A percentile compares a stretch with the other conserved stretches of the same genome.
Evolutionary conservation across 2,113 vertebrate species (phyloP).

Genomic region (Takifugu flavidus): DNA sequence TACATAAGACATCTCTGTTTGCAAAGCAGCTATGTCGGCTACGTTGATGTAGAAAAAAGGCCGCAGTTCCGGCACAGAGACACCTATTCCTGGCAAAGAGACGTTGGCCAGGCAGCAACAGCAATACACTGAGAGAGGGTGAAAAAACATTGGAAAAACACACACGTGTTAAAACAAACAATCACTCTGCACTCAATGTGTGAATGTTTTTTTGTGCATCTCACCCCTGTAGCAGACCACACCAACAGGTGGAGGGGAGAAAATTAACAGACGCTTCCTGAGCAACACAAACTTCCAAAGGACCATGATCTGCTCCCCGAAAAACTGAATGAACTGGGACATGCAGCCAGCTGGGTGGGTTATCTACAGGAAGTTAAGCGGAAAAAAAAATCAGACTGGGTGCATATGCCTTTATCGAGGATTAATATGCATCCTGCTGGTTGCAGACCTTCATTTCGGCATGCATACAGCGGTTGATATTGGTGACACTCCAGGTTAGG

Average conservation of each 20-base stretch:
- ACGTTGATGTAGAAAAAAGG: slow-evolving; percentile 98
- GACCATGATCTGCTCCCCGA: slow-evolving; percentile 94
- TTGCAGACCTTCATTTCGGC: slow-evolving; percentile 93
- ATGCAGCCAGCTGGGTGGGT: slow-evolving; percentile 98
- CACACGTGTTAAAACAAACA: not conserved
- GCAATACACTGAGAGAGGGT: slow-evolving; percentile 85
- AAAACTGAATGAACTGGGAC: slow-evolving; percentile 99
- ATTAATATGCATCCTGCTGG: not conserved
- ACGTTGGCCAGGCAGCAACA: slow-evolving; percentile 95
- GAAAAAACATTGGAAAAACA: not conserved
- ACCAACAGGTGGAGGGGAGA: slow-evolving; percentile 94
- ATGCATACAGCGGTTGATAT: slow-evolving; percentile 94
- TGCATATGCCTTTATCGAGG: not conserved
- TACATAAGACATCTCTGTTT: slow-evolving; percentile 91
- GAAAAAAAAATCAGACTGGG: not conserved
- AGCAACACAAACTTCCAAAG: slow-evolving; percentile 97
- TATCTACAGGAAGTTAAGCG: slow-evolving; percentile 75
- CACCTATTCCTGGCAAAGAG: slow-evolving; percentile 88
- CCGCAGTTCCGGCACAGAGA: slow-evolving; percentile 87
- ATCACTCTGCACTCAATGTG: not conserved
- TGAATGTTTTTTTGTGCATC: slow-evolving; percentile 5
- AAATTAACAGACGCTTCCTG: slow-evolving; percentile 93
- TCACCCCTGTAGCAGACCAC: slow-evolving; percentile 97
- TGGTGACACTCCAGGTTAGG: slow-evolving; percentile 81
- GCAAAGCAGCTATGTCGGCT: slow-evolving; percentile 90